Evolutionary conservation across 2,113 vertebrate genomes (phyloP).

Genomic region (Pipa parva): DNA sequence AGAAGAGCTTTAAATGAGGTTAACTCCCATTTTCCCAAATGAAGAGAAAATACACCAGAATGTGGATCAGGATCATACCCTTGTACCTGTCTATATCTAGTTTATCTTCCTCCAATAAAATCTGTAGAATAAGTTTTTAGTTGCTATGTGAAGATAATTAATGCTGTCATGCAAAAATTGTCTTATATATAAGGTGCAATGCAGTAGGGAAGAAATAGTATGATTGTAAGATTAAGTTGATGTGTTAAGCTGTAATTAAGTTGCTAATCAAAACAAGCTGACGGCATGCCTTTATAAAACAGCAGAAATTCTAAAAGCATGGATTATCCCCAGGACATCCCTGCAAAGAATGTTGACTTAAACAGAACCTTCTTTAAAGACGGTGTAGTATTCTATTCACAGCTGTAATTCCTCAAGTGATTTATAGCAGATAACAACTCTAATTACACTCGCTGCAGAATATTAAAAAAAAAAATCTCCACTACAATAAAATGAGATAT

Average conservation of each 20-base stretch:
- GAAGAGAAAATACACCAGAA: no score
- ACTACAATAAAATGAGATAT: constrained; percentile 4
- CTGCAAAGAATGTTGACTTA: constrained; percentile 41
- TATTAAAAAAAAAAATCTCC: constrained; percentile 24
- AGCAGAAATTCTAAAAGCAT: constrained; percentile 21
- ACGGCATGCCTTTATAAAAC: constrained; percentile 33
- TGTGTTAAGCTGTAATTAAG: constrained; percentile 38
- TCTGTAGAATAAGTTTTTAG: no score
- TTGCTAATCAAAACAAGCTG: constrained; percentile 42
- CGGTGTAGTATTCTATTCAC: constrained; percentile 39
- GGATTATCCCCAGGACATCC: constrained; percentile 39
- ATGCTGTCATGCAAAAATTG: no score
- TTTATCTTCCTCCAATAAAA: no score
- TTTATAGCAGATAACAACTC: constrained; percentile 40
- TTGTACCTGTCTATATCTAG: no score
- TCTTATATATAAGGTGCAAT: not conserved
- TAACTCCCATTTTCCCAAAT: no score
- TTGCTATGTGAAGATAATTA: no score
- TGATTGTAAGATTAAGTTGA: constrained; percentile 8
- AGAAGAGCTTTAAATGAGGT: no score
- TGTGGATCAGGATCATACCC: no score
- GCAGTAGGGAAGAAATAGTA: not conserved
- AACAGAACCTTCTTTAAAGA: constrained; percentile 34
- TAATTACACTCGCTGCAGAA: constrained; percentile 40
- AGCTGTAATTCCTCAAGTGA: constrained; percentile 40